Conservation (phyloP, 2,797 vertebrate species). For the Pangasius djambal region DNA sequence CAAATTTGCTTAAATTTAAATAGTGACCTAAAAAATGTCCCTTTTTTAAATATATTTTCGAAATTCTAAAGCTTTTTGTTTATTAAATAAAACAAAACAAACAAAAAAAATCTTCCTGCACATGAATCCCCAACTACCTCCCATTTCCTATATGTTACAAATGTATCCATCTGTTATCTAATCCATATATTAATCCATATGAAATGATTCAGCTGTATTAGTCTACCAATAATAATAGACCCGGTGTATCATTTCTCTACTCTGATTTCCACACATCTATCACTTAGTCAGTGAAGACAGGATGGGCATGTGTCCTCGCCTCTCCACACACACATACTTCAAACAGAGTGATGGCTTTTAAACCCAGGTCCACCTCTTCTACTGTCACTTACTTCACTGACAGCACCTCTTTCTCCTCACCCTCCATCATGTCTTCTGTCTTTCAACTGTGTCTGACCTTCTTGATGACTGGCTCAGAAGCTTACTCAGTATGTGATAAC, state of each 20-base stretch:
- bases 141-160: no score
- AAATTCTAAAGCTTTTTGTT: no score
- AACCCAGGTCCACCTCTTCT: background rate
- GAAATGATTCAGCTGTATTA: background rate
- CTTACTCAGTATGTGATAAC: conserved; percentile 27
- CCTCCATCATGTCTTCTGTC: conserved; percentile 29
- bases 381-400: conserved; percentile 7
- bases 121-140: background rate
- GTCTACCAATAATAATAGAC: background rate
- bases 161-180: no score
- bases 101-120: background rate
- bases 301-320: background rate
- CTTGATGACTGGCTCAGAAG: conserved; percentile 6
- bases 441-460: conserved; percentile 2
- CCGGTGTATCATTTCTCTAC: background rate
- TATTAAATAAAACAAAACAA: no score
- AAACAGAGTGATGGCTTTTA: conserved; percentile 3
- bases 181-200: background rate
- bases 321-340: background rate
- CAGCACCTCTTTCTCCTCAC: conserved; percentile 16
- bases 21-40: no score
- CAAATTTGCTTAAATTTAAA: no score
- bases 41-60: no score
- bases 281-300: conserved; percentile 31
- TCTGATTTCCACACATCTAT: background rate